A percentile compares a stretch with the other conserved stretches of the same genome.
Conservation (phyloP, 2,797 vertebrate genomes). For the Crax fasciolata region DNA sequence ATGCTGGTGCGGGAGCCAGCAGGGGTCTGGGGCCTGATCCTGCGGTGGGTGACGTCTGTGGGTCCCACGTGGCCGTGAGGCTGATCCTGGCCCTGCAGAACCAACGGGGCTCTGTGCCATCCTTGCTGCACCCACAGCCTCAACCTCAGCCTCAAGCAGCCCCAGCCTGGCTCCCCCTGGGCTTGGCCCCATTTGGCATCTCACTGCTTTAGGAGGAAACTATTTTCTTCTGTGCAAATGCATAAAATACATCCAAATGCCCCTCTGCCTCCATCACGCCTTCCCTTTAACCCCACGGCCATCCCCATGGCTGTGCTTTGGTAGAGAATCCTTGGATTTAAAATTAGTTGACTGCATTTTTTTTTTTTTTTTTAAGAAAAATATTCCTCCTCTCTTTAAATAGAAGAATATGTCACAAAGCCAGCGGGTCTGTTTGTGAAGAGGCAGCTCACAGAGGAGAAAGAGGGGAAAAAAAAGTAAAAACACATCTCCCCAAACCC, state of each 20-base stretch:
- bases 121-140: rapidly evolving
- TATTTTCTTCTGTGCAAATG: background rate
- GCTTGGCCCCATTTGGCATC: background rate
- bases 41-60: rapidly evolving
- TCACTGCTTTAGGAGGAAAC: background rate
- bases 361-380: conserved; percentile 44
- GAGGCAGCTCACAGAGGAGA: background rate
- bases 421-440: background rate
- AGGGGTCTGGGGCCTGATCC: background rate
- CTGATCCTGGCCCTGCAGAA: background rate
- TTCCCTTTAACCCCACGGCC: background rate
- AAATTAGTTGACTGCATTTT: background rate
- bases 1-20: background rate
- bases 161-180: rapidly evolving
- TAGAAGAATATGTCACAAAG: conserved; percentile 36
- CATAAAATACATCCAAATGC: rapidly evolving
- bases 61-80: background rate
- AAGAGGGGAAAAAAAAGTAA: background rate
- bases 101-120: rapidly evolving
- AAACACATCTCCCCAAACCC: conserved; percentile 7
- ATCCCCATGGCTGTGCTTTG: background rate
- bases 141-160: background rate
- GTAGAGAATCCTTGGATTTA: background rate
- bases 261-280: background rate
- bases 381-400: conserved; percentile 42